phyloP scores from a whole-genome alignment of 2,888 invertebrate genomes.

The Drymonia ruficornis region DNA sequence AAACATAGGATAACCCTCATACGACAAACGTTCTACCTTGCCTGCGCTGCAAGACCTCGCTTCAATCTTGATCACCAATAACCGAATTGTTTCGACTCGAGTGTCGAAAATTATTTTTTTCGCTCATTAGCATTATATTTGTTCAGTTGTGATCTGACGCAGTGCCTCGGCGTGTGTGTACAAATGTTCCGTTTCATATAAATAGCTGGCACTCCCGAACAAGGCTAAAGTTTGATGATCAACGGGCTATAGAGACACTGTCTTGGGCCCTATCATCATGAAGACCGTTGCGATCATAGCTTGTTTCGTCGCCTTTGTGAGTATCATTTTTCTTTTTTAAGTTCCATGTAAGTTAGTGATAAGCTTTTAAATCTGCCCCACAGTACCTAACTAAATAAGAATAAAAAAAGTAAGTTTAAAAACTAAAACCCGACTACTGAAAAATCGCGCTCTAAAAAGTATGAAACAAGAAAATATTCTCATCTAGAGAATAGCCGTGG shows the following conservation, averaged over 20 bases:
- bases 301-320: slow-evolving; percentile 24
- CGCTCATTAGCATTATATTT: slow-evolving; percentile 11
- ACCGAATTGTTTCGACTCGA: background rate
- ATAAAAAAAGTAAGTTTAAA: too few relatives aligned
- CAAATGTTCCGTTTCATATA: slow-evolving; percentile 25
- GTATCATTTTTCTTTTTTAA: slow-evolving; percentile 11
- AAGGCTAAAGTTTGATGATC: slow-evolving; percentile 16
- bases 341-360: too few relatives aligned
- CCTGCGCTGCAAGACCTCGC: too few relatives aligned
- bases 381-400: too few relatives aligned
- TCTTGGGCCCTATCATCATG: slow-evolving; percentile 39
- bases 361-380: too few relatives aligned
- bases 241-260: slow-evolving; percentile 37
- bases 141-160: slow-evolving; percentile 14
- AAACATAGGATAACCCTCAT: too few relatives aligned
- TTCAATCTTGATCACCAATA: background rate
- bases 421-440: too few relatives aligned
- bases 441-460: too few relatives aligned
- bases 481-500: too few relatives aligned
- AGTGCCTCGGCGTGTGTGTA: slow-evolving; percentile 9
- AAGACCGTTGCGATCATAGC: slow-evolving; percentile 17
- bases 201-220: slow-evolving; percentile 4
- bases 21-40: too few relatives aligned
- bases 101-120: slow-evolving; percentile 1
- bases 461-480: too few relatives aligned